These are phyloP conservation scores for Drusus annulatus DNA, from an alignment of 1,140 invertebrate genomes.

Conservation along the genomic window DNA sequence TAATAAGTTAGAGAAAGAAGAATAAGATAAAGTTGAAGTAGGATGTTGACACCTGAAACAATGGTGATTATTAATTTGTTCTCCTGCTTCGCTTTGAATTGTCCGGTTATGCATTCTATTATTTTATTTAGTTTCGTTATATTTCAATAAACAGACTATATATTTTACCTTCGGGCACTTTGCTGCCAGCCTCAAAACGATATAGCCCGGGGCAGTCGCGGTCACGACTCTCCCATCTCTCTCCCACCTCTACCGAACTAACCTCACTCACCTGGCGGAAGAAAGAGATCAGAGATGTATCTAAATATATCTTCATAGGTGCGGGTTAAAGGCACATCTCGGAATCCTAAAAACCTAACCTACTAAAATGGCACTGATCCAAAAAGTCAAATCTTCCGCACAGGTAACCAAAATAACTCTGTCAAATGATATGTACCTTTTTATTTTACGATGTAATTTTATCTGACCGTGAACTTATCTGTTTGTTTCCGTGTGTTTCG, in stretches of 20 bases:
- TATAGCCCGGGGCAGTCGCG: constrained; percentile 38
- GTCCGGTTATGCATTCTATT: too few species aligned
- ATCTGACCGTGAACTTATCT: constrained; percentile 4
- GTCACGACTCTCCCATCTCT: constrained; percentile 36
- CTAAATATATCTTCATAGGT: constrained; percentile 28
- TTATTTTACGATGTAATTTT: background rate
- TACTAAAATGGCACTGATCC: background rate
- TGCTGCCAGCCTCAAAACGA: constrained; percentile 42
- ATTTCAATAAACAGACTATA: constrained; percentile 2
- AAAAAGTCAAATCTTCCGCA: background rate
- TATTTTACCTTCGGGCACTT: constrained; percentile 30
- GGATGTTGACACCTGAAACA: too few species aligned
- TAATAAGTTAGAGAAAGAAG: too few species aligned
- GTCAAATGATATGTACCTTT: background rate
- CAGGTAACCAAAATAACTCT: too few species aligned
- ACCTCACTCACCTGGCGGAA: constrained; percentile 6
- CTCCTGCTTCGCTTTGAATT: too few species aligned
- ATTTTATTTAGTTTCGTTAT: constrained; percentile 3
- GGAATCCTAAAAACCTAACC: background rate
- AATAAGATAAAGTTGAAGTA: too few species aligned
- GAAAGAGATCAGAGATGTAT: constrained; percentile 27
- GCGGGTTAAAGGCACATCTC: constrained; percentile 37
- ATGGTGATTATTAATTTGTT: too few species aligned
- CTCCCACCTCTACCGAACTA: background rate
- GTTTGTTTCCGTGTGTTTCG: background rate